These are phyloP conservation scores for Rhynchonycteris naso DNA, from an alignment of 2,797 vertebrate genomes.

Conservation along the genomic window DNA sequence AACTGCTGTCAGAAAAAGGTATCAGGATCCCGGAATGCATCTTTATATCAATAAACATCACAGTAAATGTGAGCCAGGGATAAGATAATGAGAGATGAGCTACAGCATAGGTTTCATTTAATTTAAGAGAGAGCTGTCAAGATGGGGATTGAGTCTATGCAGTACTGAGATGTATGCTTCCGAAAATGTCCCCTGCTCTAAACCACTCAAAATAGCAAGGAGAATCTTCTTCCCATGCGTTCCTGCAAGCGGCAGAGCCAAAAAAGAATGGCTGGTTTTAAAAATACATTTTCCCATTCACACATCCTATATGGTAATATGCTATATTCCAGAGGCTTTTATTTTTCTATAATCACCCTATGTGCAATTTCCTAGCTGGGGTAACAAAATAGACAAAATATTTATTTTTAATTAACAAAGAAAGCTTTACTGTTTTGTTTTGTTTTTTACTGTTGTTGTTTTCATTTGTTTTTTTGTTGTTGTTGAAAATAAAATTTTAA, in stretches of 20 bases:
- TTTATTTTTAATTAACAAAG: not conserved
- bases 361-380: not conserved
- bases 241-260: not conserved
- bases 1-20: conserved; percentile 51
- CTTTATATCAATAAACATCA: conserved; percentile 70
- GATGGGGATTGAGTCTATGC: conserved; percentile 19
- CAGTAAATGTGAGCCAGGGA: conserved; percentile 1
- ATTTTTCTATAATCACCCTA: not conserved
- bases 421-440: not conserved
- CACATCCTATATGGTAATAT: not conserved
- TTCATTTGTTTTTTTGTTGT: not conserved
- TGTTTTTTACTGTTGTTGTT: not conserved
- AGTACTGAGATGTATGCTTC: not conserved
- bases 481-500: conserved; percentile 53
- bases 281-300: not conserved
- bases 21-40: conserved; percentile 1
- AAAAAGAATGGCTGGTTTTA: not conserved
- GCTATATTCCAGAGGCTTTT: not conserved
- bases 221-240: not conserved
- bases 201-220: not conserved
- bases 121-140: conserved; percentile 60
- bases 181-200: conserved; percentile 2
- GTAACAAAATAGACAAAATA: not conserved
- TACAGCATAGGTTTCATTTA: conserved; percentile 33
- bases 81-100: conserved; percentile 37